phyloP scores from a whole-genome alignment of 1,140 invertebrate species.

The Aphelinus atriplicis region DNA sequence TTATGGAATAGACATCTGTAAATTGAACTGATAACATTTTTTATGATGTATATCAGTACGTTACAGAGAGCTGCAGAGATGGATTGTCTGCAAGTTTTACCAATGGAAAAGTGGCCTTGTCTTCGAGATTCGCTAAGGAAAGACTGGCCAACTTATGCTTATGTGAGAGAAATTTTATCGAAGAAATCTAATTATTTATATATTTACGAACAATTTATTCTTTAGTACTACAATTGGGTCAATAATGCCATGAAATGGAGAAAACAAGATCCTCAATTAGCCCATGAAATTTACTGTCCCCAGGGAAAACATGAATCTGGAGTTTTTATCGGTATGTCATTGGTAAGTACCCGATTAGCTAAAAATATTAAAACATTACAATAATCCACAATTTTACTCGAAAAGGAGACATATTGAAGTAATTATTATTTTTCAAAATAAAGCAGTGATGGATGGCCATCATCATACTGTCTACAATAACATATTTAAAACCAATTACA shows the following conservation, averaged over 20 bases:
- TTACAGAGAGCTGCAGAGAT: background rate
- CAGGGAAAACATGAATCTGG: constrained; percentile 18
- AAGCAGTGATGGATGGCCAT: no score
- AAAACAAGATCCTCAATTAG: constrained; percentile 21
- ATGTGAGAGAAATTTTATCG: constrained; percentile 3
- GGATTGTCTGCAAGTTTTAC: constrained; percentile 17
- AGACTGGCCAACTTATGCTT: constrained; percentile 21
- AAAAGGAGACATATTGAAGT: no score
- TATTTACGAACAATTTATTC: background rate
- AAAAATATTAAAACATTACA: no score
- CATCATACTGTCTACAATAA: no score
- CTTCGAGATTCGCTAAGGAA: constrained; percentile 18
- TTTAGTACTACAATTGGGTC: constrained; percentile 35
- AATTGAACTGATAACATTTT: no score
- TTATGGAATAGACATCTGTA: no score
- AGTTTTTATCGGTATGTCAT: background rate
- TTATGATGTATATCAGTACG: no score
- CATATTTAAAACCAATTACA: no score
- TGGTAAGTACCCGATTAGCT: constrained; percentile 2
- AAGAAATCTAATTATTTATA: background rate
- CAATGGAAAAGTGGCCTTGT: constrained; percentile 10
- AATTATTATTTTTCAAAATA: no score
- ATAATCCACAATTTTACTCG: no score
- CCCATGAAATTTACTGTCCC: constrained; percentile 37
- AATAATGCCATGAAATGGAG: constrained; percentile 36